These are phyloP conservation scores for Nematostella vectensis DNA, from an alignment of 92 coral and sea anemone species.

Conservation along the genomic window DNA sequence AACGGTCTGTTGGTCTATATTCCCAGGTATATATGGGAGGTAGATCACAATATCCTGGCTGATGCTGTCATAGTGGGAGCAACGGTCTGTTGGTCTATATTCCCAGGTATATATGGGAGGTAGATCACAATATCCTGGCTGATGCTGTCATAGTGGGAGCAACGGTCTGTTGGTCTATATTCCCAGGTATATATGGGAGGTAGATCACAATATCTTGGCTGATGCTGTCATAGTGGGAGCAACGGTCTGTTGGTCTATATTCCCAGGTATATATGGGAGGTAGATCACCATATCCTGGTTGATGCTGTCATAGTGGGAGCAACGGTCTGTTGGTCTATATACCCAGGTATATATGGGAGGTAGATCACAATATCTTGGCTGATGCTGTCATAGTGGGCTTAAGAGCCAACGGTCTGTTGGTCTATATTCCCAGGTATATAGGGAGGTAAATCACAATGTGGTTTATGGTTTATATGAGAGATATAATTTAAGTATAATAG, in stretches of 20 bases:
- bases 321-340: conserved; percentile 68
- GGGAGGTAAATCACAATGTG: conserved; percentile 63
- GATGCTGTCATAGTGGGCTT: conserved; percentile 73
- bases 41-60: conserved; percentile 56
- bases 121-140: conserved; percentile 56
- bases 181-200: conserved; percentile 61
- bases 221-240: conserved; percentile 67
- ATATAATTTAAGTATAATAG: too few species aligned
- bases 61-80: conserved; percentile 67
- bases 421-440: conserved; percentile 64
- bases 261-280: conserved; percentile 61
- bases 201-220: conserved; percentile 56
- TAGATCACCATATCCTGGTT: conserved; percentile 57
- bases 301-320: conserved; percentile 67
- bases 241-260: conserved; percentile 68
- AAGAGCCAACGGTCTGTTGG: conserved; percentile 63
- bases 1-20: conserved; percentile 68
- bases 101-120: conserved; percentile 61
- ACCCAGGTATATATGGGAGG: conserved; percentile 61
- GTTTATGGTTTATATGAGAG: too few species aligned
- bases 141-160: conserved; percentile 67
- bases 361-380: conserved; percentile 56
- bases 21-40: conserved; percentile 61
- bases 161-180: conserved; percentile 68
- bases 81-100: conserved; percentile 68